Base-by-base conservation (phyloP, 37 sponge, comb jelly and placozoan species). In the Theonella swinhoei region DNA sequence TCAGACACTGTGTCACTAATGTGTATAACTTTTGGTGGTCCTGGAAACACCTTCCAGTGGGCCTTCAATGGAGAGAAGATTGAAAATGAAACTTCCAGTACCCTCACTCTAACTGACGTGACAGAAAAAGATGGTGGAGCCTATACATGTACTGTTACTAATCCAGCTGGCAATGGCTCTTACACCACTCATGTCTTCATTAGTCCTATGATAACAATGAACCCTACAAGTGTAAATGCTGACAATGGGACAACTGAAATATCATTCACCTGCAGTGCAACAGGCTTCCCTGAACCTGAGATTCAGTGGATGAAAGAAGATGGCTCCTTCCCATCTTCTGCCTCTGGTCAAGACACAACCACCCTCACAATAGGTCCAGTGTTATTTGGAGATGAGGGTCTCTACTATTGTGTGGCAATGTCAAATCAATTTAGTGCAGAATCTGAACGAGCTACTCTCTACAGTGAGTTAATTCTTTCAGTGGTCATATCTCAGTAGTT, bases 11-110 rank as follows among this genome's bases (percentile, higher is more conserved):
- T 42, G 5, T 34, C 60, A 29, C 65, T 88, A 25, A 80, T 47
- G 25, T 92, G 93, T 62, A 20, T 64, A 4, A 75, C 86, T 67
- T 1, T 25, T 33, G 93, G 93, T 64, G 88, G 86, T 42, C 93
- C 93, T 20, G 65, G 54, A 0, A 85, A 85, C 73, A 72, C 66
- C 31, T 77, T 89, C 62, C 34, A 42, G 4, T 88, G 89, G 93
- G 25, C 23, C 17, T 64, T 38, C 58, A 25, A 25, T 32, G 0
- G 9, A 7, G 59, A 47, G 31, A 26, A 28, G 9, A 39, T 23
- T 9, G 28, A 35, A 1, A n/a, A 68, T 4, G 63, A 33, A 7
- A 71, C n/a, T 3, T 8, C 1, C 22, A 1, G 0, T 0, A 23
- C 24, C 7, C 47, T 81, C 19, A 9, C 30, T 31, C n/a, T 81